Base-by-base conservation (phyloP, 2,888 invertebrate species). In the Bombyx huttoni region DNA sequence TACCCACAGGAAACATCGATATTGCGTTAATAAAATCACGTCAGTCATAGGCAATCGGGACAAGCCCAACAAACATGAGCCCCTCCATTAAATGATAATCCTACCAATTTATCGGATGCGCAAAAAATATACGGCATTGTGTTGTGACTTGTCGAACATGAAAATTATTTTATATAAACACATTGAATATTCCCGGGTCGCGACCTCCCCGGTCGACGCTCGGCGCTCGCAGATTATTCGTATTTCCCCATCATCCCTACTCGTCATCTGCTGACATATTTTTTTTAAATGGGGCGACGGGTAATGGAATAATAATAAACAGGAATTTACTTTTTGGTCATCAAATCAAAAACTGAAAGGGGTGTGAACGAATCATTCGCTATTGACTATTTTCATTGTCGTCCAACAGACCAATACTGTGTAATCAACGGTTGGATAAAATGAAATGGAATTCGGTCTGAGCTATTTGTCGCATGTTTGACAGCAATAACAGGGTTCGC, bases 241-340 rank as follows among this genome's bases (percentile, higher is more conserved):
- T 65, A 66, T 63, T 67, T n/a, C 73, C 79, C 71, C 72, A 63
- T 74, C 75, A 68, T 75, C 73, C 78, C 73, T 70, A 70, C 70
- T 79, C 83, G 79, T 87, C 87, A 86, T 85, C 84, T 75, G 80
- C 72, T 86, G 86, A 85, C 85, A 86, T 83, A 84, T 87, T 87
- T 87, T 85, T 24, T 88, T 87, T 77, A 86, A 87, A 83, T 84
- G 73, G 85, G 86, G 86, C 75, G 81, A 78, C 73, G 68, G 68
- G 70, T 87, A 88, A 88, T 88, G 87, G 86, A 87, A 87, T 87
- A 88, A 88, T 89, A 89, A 88, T 88, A 88, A 86, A 87, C 86
- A 78, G 84, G 82, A 87, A 87, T 87, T 87, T 82, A 80, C 85
- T 86, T 87, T 88, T 87, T 82, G 87, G 88, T 86, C 85, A 87